These are phyloP conservation scores for Leptinotarsa defecta DNA, from an alignment of 1,140 invertebrate species.

Conservation along the genomic window DNA sequence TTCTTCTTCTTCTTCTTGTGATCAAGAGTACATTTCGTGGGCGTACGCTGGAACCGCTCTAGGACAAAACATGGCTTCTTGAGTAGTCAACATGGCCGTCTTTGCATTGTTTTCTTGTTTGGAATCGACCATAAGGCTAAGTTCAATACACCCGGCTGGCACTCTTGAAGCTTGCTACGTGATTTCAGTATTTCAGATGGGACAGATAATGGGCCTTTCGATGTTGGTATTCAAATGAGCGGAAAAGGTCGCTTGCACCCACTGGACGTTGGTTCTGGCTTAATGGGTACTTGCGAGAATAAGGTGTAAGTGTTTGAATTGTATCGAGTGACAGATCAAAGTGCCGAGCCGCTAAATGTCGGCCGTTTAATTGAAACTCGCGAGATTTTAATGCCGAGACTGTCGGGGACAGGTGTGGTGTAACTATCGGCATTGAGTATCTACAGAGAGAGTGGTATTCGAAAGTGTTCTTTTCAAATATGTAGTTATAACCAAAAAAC, in stretches of 20 bases:
- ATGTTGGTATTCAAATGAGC: slow-evolving; percentile 6
- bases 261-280: neutral
- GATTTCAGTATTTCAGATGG: slow-evolving; percentile 8
- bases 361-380: too few relatives aligned
- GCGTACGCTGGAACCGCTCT: slow-evolving; percentile 44
- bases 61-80: slow-evolving; percentile 56
- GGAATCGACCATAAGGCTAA: slow-evolving; percentile 22
- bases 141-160: slow-evolving; percentile 25
- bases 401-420: neutral
- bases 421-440: neutral
- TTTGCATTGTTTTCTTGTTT: slow-evolving; percentile 47
- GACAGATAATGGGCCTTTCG: slow-evolving; percentile 11
- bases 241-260: neutral
- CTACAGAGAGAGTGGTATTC: too few relatives aligned
- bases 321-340: too few relatives aligned
- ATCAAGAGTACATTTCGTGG: slow-evolving; percentile 52
- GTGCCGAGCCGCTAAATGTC: too few relatives aligned
- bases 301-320: too few relatives aligned
- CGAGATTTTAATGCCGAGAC: neutral
- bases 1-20: slow-evolving; percentile 39
- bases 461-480: too few relatives aligned
- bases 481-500: too few relatives aligned
- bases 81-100: slow-evolving; percentile 57
- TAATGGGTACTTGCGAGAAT: too few relatives aligned
- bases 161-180: neutral